Base-by-base conservation (phyloP, 2,888 invertebrate species). In the Torymus auratus region DNA sequence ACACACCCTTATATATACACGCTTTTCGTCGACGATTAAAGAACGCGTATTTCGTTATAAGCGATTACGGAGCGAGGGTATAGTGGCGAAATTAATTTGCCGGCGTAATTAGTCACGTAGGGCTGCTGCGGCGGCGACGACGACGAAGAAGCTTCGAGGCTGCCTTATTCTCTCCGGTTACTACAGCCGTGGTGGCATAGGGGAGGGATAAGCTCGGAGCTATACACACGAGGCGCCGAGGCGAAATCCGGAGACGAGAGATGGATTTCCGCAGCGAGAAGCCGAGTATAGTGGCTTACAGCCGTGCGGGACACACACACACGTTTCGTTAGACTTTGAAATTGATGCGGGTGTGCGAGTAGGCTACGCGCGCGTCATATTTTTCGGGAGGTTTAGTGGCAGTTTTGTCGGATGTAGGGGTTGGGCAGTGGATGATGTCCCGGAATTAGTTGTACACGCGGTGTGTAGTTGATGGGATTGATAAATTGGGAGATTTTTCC, bases 71-170 rank as follows among this genome's bases (percentile, higher is more conserved):
- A 13, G 7, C 53, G 14, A 68, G 53, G 12, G 28, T 41, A 58
- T 7, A 53, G 68, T 14, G 61, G 68, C 23, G 53, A 75, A 80
- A 80, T 80, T 80, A 75, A 80, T 80, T 80, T 68, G 56, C 73
- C 74, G 55, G 75, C 41, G 75, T 80, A 80, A 80, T 80, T 80
- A 80, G 80, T 80, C 80, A 75, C 80, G 80, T 76, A 74, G 79
- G 20, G 50, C 41, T 41, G 41, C 41, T 41, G 41, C 41, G 41
- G 7, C 28, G 50, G 20, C 15, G 41, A 7, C 53, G 62, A 61
- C 23, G n/a, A n/a, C n/a, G 65, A 65, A 65, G 70, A 62, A 69
- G 70, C 69, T 62, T 53, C 75, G 65, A 52, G 58, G 41, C 41
- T 41, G 41, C 41, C 41, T 41, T n/a, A n/a, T 41, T 41, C 41